Evolutionary conservation across 2,797 vertebrate species (phyloP).

Genomic region (Melanogrammus aeglefinus): DNA sequence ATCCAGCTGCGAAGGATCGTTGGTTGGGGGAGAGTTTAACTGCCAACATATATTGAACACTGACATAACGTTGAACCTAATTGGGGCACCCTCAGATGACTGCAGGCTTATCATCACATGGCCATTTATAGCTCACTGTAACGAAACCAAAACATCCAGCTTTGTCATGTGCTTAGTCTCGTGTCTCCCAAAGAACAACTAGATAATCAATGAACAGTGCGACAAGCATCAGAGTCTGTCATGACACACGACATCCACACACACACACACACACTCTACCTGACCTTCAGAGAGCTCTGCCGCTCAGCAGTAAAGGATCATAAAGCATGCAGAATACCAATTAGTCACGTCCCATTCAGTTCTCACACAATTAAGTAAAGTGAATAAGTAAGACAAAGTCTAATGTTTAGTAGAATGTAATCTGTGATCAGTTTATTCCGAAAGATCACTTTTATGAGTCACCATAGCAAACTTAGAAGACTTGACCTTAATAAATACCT

Average conservation of each 20-base stretch:
- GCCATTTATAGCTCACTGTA: constrained; percentile 3
- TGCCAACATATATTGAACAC: neutral
- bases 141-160: constrained; percentile 23
- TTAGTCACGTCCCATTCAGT: neutral
- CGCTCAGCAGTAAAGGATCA: neutral
- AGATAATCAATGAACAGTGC: constrained; percentile 50
- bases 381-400: no score
- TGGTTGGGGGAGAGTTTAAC: no score
- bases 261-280: neutral
- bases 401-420: neutral
- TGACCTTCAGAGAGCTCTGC: neutral
- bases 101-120: neutral
- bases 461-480: neutral
- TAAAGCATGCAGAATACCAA: constrained; percentile 1
- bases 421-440: neutral
- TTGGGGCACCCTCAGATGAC: neutral
- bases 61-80: neutral
- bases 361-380: no score
- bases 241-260: no score
- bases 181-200: constrained; percentile 47
- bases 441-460: neutral
- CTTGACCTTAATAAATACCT: neutral
- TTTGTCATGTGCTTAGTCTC: constrained; percentile 27
- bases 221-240: constrained; percentile 24
- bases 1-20: no score